phyloP scores from a whole-genome alignment of 2,888 invertebrate species.

The Steromphala cineraria region DNA sequence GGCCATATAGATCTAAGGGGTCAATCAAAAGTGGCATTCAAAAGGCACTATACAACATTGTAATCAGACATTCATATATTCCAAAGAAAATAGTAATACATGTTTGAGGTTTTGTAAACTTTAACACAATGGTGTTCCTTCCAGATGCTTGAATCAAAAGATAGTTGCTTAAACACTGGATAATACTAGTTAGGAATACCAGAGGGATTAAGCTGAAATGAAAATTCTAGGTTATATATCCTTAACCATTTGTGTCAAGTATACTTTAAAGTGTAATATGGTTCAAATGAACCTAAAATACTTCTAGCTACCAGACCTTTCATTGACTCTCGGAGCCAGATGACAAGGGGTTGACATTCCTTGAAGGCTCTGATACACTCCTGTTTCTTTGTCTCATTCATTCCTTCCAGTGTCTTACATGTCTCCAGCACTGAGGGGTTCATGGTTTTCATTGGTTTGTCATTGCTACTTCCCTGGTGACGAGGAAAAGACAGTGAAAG shows the following conservation, averaged over 20 bases:
- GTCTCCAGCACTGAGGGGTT: slow-evolving; percentile 30
- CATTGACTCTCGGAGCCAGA: slow-evolving; percentile 24
- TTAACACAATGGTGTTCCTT: too few relatives aligned
- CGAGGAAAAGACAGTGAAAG: background rate
- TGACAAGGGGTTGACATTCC: background rate
- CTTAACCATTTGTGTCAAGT: background rate
- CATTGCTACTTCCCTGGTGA: slow-evolving; percentile 8
- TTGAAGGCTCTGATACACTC: background rate
- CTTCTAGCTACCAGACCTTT: background rate
- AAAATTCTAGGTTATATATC: too few relatives aligned
- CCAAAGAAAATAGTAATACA: too few relatives aligned
- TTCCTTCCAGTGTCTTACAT: slow-evolving; percentile 33
- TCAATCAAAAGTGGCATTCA: too few relatives aligned
- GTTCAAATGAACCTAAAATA: background rate
- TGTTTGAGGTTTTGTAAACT: too few relatives aligned
- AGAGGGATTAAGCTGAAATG: too few relatives aligned
- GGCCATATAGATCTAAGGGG: too few relatives aligned
- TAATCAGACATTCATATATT: too few relatives aligned
- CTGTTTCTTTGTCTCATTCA: slow-evolving; percentile 30
- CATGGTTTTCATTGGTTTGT: slow-evolving; percentile 24
- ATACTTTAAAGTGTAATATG: background rate
- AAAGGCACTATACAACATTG: too few relatives aligned
- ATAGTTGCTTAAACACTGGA: too few relatives aligned
- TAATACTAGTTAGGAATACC: too few relatives aligned
- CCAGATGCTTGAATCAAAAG: too few relatives aligned